Base-by-base conservation (phyloP, 2,888 invertebrate genomes). In the Craniophora ligustri region DNA sequence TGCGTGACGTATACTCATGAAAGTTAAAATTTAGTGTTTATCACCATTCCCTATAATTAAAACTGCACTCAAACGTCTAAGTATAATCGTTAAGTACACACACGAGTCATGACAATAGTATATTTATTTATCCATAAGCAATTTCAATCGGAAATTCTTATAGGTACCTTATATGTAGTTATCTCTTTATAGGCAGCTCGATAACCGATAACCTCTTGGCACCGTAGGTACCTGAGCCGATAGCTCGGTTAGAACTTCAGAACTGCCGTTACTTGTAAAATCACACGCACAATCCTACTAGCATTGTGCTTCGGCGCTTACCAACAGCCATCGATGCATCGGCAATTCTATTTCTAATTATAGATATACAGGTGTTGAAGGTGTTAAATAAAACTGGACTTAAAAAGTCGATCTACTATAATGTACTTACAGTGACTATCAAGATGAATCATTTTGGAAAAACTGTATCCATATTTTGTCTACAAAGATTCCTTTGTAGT, bases 231-330 rank as follows among this genome's bases (percentile, higher is more conserved):
- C 82, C 74, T 78, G 77, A 78, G 73, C 76, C 84, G 84, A 88
- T 88, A 86, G 86, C 86, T 89, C 82, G 84, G 82, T 85, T 84
- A 80, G 85, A 88, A 85, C 75, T 88, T 85, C 83, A 80, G 85
- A 88, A 85, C 75, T 88, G 86, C 89, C 89, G 89, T 89, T 90
- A 91, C 75, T 84, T 86, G 86, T 82, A 81, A 84, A 86, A 88
- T 88, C 85, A 84, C 85, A 85, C 83, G 86, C 85, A 87, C 85
- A 84, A 85, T 85, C 83, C 84, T 80, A 78, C 75, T 76, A 69
- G 80, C 80, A 80, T 81, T 84, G 84, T 73, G 61, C 63, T 70
- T 66, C 64, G 61, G 72, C 75, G 62, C 68, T 70, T 65, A 63
- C 68, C 56, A 54, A 46, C 49, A 69, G 58, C 68, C 67, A 71